Evolutionary conservation across 2,797 vertebrate species (phyloP), one percentile per base, ranked within the genome.

Genomic region (Monodelphis domestica): DNA sequence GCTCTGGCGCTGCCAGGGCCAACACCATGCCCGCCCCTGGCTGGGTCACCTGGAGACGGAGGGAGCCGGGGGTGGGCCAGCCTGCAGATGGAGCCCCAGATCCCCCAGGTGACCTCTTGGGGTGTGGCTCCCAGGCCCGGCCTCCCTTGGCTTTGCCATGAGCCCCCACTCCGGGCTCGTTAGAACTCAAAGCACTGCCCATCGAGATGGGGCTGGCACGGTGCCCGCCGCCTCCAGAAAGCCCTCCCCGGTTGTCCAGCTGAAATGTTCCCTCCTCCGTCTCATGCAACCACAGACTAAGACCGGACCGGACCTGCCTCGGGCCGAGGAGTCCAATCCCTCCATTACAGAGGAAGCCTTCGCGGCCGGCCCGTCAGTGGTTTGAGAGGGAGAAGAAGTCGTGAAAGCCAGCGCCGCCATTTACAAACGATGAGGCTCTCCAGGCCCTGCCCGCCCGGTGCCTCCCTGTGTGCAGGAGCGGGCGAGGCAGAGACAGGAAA

Each of bases 1-100:
- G 97, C 95, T 99, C 99, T 9, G 98, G 98, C 98, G 99, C 99
- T 33, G 98, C 98, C 89, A 99, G 97, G 0, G 99, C 98, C 95
- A 99, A 98, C 95, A 99, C 98, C 92, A 98, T 93, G 17, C 98
- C 98, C 0, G 99, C 98, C 91, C 99, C 98, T 0, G 97, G 95
- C 98, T 99, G 99, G 88, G 99, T 99, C 96, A 99, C 99, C 99
- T 99, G 94, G 53, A 78, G 57, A 7, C 88, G 88, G 53, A 89
- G 38, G 91, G 93, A 94, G 95, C 96, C 95, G 63, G 14, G n/a
- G n/a, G 10, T 88, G 38, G 87, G 88, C 53, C 53, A 1, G 50
- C 45, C 45, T 50, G 92, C 54, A 51, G 50, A 59, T 0, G 17
- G 78, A 50, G 17, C n/a, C 2, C 15, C 38, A 45, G 1, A 28